Evolutionary conservation across 2,797 vertebrate genomes (phyloP).

Genomic region (Lindbergichthys nudifrons): DNA sequence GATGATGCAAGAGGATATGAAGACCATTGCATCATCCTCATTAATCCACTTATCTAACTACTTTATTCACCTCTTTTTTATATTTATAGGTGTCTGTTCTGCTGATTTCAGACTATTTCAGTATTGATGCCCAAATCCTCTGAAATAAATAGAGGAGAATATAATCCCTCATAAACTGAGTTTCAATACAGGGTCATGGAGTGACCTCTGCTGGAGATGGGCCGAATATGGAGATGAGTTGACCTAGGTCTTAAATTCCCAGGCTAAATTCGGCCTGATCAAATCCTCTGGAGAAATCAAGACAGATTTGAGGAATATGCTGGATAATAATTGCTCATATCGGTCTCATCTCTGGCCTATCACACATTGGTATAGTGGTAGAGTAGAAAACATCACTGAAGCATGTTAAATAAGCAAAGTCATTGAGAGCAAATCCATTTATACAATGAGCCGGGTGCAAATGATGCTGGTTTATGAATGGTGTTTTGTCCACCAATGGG

Average conservation of each 20-base stretch:
- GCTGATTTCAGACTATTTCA: not conserved
- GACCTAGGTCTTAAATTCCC: conserved; percentile 16
- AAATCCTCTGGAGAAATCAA: conserved; percentile 30
- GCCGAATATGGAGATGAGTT: conserved; percentile 31
- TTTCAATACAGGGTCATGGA: conserved; percentile 14
- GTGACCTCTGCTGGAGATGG: conserved; percentile 47
- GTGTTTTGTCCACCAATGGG: conserved; percentile 41
- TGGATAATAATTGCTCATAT: conserved; percentile 25
- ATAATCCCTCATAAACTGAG: conserved; percentile 23
- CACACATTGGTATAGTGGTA: conserved; percentile 34
- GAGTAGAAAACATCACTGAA: conserved; percentile 30
- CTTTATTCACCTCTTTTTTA: not conserved
- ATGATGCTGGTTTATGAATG: conserved; percentile 59
- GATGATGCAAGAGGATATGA: conserved; percentile 35
- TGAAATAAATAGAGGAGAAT: conserved; percentile 13
- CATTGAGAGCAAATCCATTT: conserved; percentile 52
- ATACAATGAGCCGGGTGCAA: conserved; percentile 48
- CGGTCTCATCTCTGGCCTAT: conserved; percentile 27
- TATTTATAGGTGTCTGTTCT: not conserved
- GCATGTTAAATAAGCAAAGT: conserved; percentile 50
- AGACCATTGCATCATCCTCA: conserved; percentile 34
- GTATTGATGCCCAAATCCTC: conserved; percentile 13
- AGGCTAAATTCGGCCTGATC: conserved; percentile 26
- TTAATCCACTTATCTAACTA: conserved; percentile 51
- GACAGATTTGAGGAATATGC: conserved; percentile 43